These are phyloP conservation scores for Lamprologus sp. DNA, from an alignment of 2,113 vertebrate genomes.

Conservation along the genomic window DNA sequence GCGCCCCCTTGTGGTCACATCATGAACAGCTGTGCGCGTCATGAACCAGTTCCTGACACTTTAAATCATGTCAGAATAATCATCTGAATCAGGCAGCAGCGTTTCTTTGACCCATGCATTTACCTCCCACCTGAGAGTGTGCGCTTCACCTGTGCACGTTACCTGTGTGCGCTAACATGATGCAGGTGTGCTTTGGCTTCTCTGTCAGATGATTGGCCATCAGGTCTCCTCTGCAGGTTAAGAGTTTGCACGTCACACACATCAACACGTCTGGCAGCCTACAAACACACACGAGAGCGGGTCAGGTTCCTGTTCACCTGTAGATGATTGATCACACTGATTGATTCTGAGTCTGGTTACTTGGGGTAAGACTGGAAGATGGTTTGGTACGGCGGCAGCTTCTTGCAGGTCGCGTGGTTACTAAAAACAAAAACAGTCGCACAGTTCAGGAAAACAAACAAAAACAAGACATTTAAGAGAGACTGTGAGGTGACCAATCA, in stretches of 20 bases:
- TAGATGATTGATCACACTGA: neutral
- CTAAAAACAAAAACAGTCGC: neutral
- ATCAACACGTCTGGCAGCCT: constrained; percentile 67
- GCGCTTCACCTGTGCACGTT: neutral
- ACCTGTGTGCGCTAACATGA: neutral
- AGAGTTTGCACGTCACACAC: constrained; percentile 75
- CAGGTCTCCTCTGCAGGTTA: constrained; percentile 76
- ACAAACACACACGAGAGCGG: neutral
- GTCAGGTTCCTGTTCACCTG: neutral
- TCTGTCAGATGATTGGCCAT: constrained; percentile 88
- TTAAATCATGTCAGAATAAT: neutral
- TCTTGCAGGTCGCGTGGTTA: constrained; percentile 22
- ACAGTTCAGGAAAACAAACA: neutral
- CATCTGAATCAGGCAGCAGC: neutral
- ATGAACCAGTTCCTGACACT: neutral
- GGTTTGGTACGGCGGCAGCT: neutral
- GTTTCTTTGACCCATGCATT: neutral
- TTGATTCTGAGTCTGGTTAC: neutral
- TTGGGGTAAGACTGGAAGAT: neutral
- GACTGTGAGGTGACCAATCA: neutral
- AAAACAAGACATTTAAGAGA: rapidly evolving
- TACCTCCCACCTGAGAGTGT: neutral
- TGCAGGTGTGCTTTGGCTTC: constrained; percentile 71
- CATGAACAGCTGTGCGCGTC: neutral
- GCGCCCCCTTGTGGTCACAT: neutral